A percentile compares a stretch with the other conserved stretches of the same genome.
Evolutionary conservation across 37 sponge, comb jelly and placozoan species (phyloP).

Genomic region (Eunapius fragilis): DNA sequence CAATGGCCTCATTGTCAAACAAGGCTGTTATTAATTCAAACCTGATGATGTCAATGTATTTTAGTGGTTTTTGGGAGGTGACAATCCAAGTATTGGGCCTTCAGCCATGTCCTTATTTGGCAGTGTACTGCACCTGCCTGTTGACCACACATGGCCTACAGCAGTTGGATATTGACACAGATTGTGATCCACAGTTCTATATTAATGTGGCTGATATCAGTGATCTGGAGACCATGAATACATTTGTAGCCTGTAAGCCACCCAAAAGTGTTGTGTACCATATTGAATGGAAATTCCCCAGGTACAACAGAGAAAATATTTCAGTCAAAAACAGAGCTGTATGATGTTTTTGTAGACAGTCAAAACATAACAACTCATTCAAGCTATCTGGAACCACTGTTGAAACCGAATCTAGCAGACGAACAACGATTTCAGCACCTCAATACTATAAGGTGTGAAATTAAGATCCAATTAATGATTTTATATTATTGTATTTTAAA

Average conservation of each 20-base stretch:
- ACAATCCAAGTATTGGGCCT: neutral
- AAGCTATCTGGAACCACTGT: slow-evolving; percentile 42
- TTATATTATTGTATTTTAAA: neutral
- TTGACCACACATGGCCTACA: slow-evolving; percentile 52
- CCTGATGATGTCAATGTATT: no score
- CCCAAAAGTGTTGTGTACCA: neutral
- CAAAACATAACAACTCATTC: slow-evolving; percentile 27
- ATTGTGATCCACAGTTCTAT: slow-evolving; percentile 81
- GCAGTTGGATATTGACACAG: slow-evolving; percentile 43
- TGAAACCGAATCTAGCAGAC: slow-evolving; percentile 49
- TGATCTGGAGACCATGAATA: slow-evolving; percentile 30
- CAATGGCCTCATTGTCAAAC: neutral
- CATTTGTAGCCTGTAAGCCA: slow-evolving; percentile 85
- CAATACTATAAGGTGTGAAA: slow-evolving; percentile 36
- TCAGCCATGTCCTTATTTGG: neutral
- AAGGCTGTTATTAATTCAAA: neutral
- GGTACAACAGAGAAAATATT: slow-evolving; percentile 93
- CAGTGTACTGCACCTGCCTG: slow-evolving; percentile 85
- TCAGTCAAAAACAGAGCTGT: slow-evolving; percentile 70
- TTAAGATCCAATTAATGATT: neutral
- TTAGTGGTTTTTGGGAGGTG: neutral
- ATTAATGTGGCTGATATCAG: slow-evolving; percentile 90
- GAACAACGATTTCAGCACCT: slow-evolving; percentile 55
- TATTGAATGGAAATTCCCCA: slow-evolving; percentile 9
- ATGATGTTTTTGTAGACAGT: slow-evolving; percentile 81